A percentile compares a stretch with the other conserved stretches of the same genome.
Evolutionary conservation across 2,888 invertebrate genomes (phyloP).

Genomic region (Nezara viridula): DNA sequence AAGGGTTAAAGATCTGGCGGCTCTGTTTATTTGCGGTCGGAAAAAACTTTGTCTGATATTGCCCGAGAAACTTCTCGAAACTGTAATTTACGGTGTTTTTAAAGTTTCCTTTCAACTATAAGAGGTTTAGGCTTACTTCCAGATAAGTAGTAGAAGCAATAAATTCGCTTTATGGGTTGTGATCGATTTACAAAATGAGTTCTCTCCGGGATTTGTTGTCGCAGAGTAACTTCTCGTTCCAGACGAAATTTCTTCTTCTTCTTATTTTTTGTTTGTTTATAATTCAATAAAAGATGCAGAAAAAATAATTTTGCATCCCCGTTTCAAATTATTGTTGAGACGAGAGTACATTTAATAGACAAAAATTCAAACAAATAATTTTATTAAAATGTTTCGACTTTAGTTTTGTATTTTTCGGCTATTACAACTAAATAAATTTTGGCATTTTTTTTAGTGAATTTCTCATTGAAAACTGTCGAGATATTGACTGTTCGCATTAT

Average conservation of each 20-base stretch:
- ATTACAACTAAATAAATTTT: too few relatives aligned
- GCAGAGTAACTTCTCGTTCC: not conserved
- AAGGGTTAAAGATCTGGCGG: not conserved
- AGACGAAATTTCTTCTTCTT: not conserved
- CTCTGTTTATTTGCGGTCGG: not conserved
- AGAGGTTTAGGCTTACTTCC: constrained; percentile 6
- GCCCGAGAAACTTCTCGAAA: constrained; percentile 26
- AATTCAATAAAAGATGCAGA: too few relatives aligned
- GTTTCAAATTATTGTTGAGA: too few relatives aligned
- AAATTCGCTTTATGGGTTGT: constrained; percentile 23
- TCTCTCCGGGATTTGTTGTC: not conserved
- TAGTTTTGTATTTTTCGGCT: too few relatives aligned
- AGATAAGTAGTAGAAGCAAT: not conserved
- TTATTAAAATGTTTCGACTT: too few relatives aligned
- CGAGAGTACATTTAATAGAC: too few relatives aligned
- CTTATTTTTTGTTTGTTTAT: too few relatives aligned
- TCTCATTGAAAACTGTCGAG: too few relatives aligned
- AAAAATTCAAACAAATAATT: too few relatives aligned
- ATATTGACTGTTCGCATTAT: too few relatives aligned
- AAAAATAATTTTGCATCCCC: too few relatives aligned
- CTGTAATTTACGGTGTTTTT: constrained; percentile 37
- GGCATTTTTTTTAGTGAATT: too few relatives aligned
- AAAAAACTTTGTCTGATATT: constrained; percentile 27
- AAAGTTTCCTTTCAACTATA: constrained; percentile 10
- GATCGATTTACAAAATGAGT: constrained; percentile 9